Base-by-base conservation (phyloP, 2,797 vertebrate species). In the Oophaga sylvatica region DNA sequence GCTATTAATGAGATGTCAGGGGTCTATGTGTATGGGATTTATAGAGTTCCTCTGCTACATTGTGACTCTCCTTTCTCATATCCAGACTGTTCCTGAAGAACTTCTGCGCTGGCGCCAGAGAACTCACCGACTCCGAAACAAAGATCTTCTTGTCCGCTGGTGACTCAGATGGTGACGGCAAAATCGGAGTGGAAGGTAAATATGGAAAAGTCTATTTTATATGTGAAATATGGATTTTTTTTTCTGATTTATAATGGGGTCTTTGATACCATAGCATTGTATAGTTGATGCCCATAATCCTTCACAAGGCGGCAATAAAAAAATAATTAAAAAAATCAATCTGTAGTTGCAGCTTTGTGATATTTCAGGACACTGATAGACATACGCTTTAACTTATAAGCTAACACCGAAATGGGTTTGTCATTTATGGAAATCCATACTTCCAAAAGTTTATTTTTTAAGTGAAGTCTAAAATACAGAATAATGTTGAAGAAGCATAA, bases 151-250 rank as follows among this genome's bases (percentile, higher is more conserved):
- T 96, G 11, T 0, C 87, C 88, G 95, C 93, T 35, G 96, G 95
- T 53, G 95, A 97, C 88, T 90, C 91, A 9, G 95, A 96, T 85
- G 94, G 95, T 73, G 95, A 97, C 0, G 95, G 96, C 90, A 96
- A 93, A 94, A 97, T 95, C 16, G 97, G 96, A 93, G 91, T 93
- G 91, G 95, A 95, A 45, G 94, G 95, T 96, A 91, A 93, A 93
- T 29, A 68, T 41, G 22, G 19, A 26, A 53, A 56, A 56, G 15
- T 8, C 12, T 81, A 2, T n/a, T 41, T 41, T 5, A 26, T 68
- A n/a, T 45, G 8, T 2, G 8, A 17, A 60, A 83, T 31, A 20
- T 45, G n/a, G 29, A 41, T 45, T 20, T 20, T 45, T 20, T 45
- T 53, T 8, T 73, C 8, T 20, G n/a, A 29, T 26, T 67, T 29